Percentiles rank a stretch among this genome's conserved stretches.
Conservation (phyloP, 2,888 invertebrate genomes). For the Andrena minutula region DNA sequence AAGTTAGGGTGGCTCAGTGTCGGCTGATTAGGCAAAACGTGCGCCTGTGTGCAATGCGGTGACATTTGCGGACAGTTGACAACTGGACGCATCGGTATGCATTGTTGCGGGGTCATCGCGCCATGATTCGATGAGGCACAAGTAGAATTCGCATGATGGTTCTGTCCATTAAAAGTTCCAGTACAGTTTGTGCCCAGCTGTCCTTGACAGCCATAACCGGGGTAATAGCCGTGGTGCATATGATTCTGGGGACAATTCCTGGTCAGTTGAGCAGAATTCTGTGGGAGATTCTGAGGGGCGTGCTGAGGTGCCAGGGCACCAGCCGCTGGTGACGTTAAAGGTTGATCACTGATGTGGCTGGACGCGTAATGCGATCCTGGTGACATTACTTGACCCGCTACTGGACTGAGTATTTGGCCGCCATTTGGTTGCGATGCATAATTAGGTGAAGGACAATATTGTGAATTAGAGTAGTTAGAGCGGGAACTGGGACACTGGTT, state of each 20-base stretch:
- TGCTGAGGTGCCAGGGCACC: constrained; percentile 82
- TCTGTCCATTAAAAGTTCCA: constrained; percentile 60
- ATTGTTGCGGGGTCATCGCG: constrained; percentile 62
- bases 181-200: constrained; percentile 67
- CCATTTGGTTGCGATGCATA: constrained; percentile 74
- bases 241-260: constrained; percentile 80
- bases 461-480: constrained; percentile 74
- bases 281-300: constrained; percentile 78
- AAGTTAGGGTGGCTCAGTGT: constrained; percentile 61
- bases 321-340: constrained; percentile 82
- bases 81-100: constrained; percentile 68
- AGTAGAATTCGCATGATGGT: constrained; percentile 68
- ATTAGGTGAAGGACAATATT: constrained; percentile 79
- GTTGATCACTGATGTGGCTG: constrained; percentile 81
- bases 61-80: constrained; percentile 79
- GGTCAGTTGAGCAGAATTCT: constrained; percentile 81
- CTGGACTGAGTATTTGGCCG: constrained; percentile 74
- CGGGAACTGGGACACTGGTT: constrained; percentile 81
- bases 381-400: constrained; percentile 80
- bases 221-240: constrained; percentile 77
- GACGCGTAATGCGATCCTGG: constrained; percentile 82
- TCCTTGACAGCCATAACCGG: constrained; percentile 77
- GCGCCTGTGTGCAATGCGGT: constrained; percentile 83
- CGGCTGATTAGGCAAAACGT: constrained; percentile 57
- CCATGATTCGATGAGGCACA: constrained; percentile 71